Conservation (phyloP, 2,113 vertebrate species). For the Hemibagrus wyckioides region DNA sequence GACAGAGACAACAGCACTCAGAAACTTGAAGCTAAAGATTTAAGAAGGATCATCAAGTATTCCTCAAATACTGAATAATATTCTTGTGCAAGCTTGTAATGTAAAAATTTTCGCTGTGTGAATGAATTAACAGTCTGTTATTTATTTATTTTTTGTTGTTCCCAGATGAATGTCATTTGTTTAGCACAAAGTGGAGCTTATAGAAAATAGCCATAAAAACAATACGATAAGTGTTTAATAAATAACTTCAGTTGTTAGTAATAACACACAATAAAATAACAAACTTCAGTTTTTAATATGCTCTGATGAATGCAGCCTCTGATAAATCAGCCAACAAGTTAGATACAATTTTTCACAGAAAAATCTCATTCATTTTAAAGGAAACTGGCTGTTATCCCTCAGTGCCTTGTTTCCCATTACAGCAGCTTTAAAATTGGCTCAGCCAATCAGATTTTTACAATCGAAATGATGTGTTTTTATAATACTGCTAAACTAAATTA, state of each 20-base stretch:
- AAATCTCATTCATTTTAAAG: too few relatives aligned
- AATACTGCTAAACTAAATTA: not conserved
- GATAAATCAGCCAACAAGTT: too few relatives aligned
- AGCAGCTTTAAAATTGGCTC: not conserved
- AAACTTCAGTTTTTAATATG: not conserved
- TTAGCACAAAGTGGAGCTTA: not conserved
- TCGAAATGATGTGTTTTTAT: too few relatives aligned
- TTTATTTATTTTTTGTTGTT: not conserved
- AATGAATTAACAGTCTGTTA: not conserved
- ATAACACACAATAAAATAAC: not conserved
- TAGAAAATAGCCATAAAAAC: not conserved
- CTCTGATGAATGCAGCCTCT: not conserved
- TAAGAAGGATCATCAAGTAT: not conserved
- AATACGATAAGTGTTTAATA: not conserved
- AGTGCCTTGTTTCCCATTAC: too few relatives aligned
- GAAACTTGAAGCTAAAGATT: not conserved
- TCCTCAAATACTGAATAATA: not conserved
- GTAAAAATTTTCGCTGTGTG: not conserved
- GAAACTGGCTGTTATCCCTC: too few relatives aligned
- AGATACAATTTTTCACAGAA: too few relatives aligned
- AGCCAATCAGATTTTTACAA: not conserved
- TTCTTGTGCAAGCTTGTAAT: not conserved
- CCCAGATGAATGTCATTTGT: not conserved
- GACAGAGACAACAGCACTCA: conserved; percentile 8
- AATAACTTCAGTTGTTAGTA: not conserved